Evolutionary conservation across 2,888 invertebrate genomes (phyloP).

Genomic region (Gerris lacustris): DNA sequence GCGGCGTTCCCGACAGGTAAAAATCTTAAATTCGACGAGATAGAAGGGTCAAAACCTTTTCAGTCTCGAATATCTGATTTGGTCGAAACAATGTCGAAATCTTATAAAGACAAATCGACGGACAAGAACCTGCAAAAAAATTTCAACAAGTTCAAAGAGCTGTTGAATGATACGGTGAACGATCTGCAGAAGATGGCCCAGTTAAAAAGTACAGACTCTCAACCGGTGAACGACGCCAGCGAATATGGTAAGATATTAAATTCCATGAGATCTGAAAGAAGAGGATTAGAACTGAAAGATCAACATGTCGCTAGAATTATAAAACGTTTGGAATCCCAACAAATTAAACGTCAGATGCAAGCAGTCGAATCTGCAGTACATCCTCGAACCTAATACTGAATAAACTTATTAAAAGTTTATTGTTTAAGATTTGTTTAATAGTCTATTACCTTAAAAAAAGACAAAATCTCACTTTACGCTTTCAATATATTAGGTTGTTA

Average conservation of each 20-base stretch:
- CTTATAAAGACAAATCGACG: not conserved
- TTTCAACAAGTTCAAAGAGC: not conserved
- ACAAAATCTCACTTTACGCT: too few relatives aligned
- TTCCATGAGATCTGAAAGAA: not conserved
- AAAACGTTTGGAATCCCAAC: not conserved
- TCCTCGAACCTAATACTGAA: too few relatives aligned
- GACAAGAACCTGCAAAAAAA: not conserved
- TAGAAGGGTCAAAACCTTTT: not conserved
- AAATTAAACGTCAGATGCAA: too few relatives aligned
- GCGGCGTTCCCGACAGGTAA: not conserved
- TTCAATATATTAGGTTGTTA: too few relatives aligned
- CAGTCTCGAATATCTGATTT: not conserved
- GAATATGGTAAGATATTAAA: not conserved
- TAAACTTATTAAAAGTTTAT: too few relatives aligned
- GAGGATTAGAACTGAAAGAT: not conserved
- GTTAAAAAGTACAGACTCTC: not conserved
- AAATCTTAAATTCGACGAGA: not conserved
- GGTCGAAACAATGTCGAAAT: not conserved
- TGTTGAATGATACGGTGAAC: not conserved
- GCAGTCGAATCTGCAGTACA: too few relatives aligned
- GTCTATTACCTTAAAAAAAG: too few relatives aligned
- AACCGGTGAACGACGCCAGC: not conserved
- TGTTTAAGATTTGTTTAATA: too few relatives aligned
- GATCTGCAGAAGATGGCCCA: not conserved
- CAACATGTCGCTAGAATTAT: not conserved